phyloP scores from a whole-genome alignment of 1,140 invertebrate genomes.

The Archegozetes longisetosus region DNA sequence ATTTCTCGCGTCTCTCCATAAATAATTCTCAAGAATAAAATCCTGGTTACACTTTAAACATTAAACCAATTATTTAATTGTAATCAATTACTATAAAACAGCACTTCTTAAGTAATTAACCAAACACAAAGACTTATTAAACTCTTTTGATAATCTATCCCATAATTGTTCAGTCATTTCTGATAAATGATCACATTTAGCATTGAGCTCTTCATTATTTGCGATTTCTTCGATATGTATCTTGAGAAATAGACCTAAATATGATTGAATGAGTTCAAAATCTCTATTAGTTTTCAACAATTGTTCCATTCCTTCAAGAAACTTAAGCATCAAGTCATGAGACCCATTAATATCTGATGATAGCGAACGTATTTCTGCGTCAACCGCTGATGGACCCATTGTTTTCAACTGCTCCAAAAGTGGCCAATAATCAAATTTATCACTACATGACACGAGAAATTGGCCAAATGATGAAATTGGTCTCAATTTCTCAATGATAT shows the following conservation, averaged over 20 bases:
- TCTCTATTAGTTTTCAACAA: constrained; percentile 58
- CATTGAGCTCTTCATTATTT: constrained; percentile 37
- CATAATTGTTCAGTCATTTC: constrained; percentile 43
- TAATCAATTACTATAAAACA: constrained; percentile 16
- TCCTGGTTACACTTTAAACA: background rate
- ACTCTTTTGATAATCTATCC: constrained; percentile 46
- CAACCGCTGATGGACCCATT: constrained; percentile 65
- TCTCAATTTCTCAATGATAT: constrained; percentile 16
- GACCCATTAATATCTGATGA: constrained; percentile 38
- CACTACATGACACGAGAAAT: constrained; percentile 4
- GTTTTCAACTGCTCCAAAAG: constrained; percentile 57
- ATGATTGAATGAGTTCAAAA: constrained; percentile 83
- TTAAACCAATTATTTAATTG: background rate
- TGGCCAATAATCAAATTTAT: constrained; percentile 21
- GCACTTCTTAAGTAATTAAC: constrained; percentile 31
- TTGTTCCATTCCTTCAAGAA: constrained; percentile 54
- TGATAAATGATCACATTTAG: constrained; percentile 41
- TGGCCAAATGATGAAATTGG: constrained; percentile 13
- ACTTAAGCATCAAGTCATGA: constrained; percentile 46
- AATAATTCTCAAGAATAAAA: background rate
- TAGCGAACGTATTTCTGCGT: constrained; percentile 72
- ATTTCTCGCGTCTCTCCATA: background rate
- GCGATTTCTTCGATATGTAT: constrained; percentile 50
- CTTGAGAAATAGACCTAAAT: constrained; percentile 79
- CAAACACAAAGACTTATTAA: constrained; percentile 60